Base-by-base conservation (phyloP, 2,888 invertebrate genomes). In the Copidosoma aretas region DNA sequence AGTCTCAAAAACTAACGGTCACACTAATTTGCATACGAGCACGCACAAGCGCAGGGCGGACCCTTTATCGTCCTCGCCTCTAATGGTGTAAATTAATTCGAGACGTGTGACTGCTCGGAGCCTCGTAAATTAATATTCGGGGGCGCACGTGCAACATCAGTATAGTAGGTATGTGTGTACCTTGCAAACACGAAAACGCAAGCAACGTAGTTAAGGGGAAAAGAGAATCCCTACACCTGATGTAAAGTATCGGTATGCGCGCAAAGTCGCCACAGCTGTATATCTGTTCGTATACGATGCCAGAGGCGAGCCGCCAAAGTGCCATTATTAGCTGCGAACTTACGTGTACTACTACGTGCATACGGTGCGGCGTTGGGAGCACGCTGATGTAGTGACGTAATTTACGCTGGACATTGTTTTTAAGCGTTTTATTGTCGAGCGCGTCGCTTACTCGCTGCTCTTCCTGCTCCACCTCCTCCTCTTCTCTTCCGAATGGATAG, bases 51-150 rank as follows among this genome's bases (percentile, higher is more conserved):
- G n/a, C 43, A 46, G 43, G 3, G 43, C 14, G 8, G 41, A n/a
- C 32, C 8, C 32, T 57, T 21, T 41, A 57, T 57, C 57, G 56
- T 15, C 10, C 39, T 19, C 60, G 24, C 43, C 14, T 49, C 54
- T 25, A 63, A 57, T 61, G 51, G 57, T 21, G 64, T 60, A 68
- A 68, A 68, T 68, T 64, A 64, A 68, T 60, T n/a, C n/a, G n/a
- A n/a, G n/a, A 60, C 39, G 59, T 32, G 41, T 41, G 17, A 12
- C 32, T 63, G 17, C 54, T n/a, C 52, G 51, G 24, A 19, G 21
- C n/a, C 51, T 25, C 54, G 64, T 68, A 68, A 68, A 64, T 68
- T 68, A 68, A 68, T 74, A 61, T 22, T 17, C 52, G 71, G 64
- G 8, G 32, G 32, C 32, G 8, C 32, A 32, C 32, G 8, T 5